Percentiles rank a stretch among this genome's conserved stretches.
Conservation (phyloP, 2,888 invertebrate genomes). For the Drosophila parthenogenetica region DNA sequence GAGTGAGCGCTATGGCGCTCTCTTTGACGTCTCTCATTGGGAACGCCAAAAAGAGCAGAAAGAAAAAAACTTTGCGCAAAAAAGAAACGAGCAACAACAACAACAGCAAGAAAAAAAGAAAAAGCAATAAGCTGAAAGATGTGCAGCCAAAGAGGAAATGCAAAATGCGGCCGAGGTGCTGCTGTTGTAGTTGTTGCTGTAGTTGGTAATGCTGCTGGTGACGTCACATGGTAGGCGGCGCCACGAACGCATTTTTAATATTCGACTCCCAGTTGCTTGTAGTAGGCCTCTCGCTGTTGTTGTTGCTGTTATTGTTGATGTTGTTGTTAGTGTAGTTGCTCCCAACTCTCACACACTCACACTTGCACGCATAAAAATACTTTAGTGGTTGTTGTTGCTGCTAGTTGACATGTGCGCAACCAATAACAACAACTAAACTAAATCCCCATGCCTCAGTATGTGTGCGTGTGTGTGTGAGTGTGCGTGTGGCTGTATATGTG, state of each 20-base stretch:
- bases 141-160: constrained; percentile 69
- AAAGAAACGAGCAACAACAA: constrained; percentile 25
- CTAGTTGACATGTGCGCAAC: constrained; percentile 67
- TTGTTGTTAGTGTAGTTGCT: constrained; percentile 28
- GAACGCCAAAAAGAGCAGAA: constrained; percentile 52
- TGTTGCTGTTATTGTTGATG: constrained; percentile 29
- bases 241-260: constrained; percentile 79
- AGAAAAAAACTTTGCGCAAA: constrained; percentile 45
- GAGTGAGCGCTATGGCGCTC: constrained; percentile 47
- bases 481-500: constrained; percentile 33
- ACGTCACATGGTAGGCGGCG: constrained; percentile 78
- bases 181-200: constrained; percentile 25
- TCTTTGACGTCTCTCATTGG: constrained; percentile 61
- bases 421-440: constrained; percentile 79
- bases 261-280: constrained; percentile 46
- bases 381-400: constrained; percentile 43
- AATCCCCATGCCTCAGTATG: constrained; percentile 34
- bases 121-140: constrained; percentile 56
- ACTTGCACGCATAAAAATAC: constrained; percentile 21
- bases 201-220: constrained; percentile 51
- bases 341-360: constrained; percentile 25
- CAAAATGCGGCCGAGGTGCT: constrained; percentile 56
- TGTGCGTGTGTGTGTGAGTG: constrained; percentile 31
- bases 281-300: constrained; percentile 42
- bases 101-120: constrained; percentile 26